Base-by-base conservation (phyloP, 1,140 invertebrate genomes). In the Atta texana region DNA sequence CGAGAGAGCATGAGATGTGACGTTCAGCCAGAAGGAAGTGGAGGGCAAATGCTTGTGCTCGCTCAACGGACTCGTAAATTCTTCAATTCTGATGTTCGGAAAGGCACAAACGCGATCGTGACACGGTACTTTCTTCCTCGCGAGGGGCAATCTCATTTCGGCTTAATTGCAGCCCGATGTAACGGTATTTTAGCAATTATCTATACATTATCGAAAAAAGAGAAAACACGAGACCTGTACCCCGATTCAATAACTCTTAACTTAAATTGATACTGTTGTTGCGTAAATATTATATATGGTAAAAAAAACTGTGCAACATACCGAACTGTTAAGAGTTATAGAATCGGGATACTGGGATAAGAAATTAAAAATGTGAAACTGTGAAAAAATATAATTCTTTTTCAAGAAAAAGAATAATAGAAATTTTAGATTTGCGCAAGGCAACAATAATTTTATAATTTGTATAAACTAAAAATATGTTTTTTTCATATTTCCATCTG, bases 61-160 rank as follows among this genome's bases (percentile, higher is more conserved):
- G 21, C 12, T 51, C 16, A 64, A 16, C 49, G 6, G 51, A 77
- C 78, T 92, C 91, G 89, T 91, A 92, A 91, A 92, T 92, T 92
- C 92, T 91, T 92, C 87, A 86, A 90, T 92, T 92, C 59, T 64
- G 86, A 86, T 85, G 78, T 69, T 76, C 71, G 75, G 57, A 84
- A 85, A 84, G 78, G 57, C 81, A 64, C 76, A 81, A 81, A 88
- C 88, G 76, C 76, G 71, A 69, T 39, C 55, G 78, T 75, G 69
- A 87, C 78, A 82, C 53, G 76, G 39, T 74, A 18, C 61, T 77
- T 57, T 53, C 21, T 55, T 14, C 28, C 51, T 6, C 10, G 18
- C 18, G 5, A 55, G n/a, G 39, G 82, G 18, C 31, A 66, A 66
- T 53, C 85, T 66, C 53, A 85, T 86, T 87, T 87, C 51, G 61